phyloP scores from a whole-genome alignment of 2,888 invertebrate species.

The Dioctria linearis region DNA sequence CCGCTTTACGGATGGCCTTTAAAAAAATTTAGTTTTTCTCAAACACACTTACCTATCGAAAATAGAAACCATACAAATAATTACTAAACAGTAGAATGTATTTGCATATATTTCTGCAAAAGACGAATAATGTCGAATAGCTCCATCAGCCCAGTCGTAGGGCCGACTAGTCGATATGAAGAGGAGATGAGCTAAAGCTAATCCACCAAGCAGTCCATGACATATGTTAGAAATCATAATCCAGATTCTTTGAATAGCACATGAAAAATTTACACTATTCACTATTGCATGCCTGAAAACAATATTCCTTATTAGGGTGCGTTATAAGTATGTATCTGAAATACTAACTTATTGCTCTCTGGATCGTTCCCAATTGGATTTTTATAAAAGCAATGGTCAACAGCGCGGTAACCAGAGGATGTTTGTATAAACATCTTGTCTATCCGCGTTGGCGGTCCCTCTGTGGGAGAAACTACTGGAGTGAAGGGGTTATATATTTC shows the following conservation, averaged over 20 bases:
- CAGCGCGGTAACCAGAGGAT: conserved; percentile 71
- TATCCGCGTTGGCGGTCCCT: conserved; percentile 69
- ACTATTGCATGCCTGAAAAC: conserved; percentile 65
- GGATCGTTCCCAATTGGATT: conserved; percentile 66
- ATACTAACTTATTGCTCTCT: conserved; percentile 62
- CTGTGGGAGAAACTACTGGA: conserved; percentile 71
- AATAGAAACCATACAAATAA: conserved; percentile 74
- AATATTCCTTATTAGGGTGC: not conserved
- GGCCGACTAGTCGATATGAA: conserved; percentile 70
- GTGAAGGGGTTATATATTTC: conserved; percentile 72
- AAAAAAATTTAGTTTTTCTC: not conserved
- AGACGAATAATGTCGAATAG: conserved; percentile 68
- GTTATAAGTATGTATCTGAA: not conserved
- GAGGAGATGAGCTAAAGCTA: conserved; percentile 71
- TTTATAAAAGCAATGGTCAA: conserved; percentile 70
- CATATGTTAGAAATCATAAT: conserved; percentile 73
- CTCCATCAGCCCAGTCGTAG: conserved; percentile 68
- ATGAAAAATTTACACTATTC: conserved; percentile 69
- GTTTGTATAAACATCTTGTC: conserved; percentile 72
- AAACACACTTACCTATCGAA: conserved; percentile 73
- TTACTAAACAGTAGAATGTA: conserved; percentile 73
- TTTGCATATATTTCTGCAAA: conserved; percentile 70
- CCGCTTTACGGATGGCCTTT: not conserved
- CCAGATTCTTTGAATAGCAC: conserved; percentile 73
- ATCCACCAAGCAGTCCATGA: conserved; percentile 74